phyloP scores from a whole-genome alignment of 2,797 vertebrate genomes.

The Catamblyrhynchus diadema region DNA sequence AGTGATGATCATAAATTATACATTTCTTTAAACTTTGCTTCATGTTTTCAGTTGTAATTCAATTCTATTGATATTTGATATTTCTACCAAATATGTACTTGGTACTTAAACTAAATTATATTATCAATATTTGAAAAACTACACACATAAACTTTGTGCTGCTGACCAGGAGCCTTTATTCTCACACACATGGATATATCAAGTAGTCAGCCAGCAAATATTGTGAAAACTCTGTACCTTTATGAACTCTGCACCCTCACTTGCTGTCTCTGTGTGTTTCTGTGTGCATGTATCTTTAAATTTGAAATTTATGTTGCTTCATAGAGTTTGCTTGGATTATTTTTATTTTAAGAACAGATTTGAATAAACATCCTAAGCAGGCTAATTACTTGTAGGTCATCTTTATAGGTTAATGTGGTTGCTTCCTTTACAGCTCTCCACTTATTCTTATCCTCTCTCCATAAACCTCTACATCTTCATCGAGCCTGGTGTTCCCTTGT shows the following conservation, averaged over 20 bases:
- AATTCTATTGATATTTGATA: not conserved
- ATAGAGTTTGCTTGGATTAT: not conserved
- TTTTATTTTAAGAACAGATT: not conserved
- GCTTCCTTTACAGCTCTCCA: not conserved
- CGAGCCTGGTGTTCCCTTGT: not conserved
- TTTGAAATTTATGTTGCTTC: not conserved
- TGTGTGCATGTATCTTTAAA: not conserved
- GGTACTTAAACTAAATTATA: not conserved
- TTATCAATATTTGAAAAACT: not conserved
- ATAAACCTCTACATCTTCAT: not conserved
- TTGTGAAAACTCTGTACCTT: not conserved
- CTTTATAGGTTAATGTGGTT: not conserved
- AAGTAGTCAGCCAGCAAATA: not conserved
- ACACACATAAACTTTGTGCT: not conserved
- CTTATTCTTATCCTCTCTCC: not conserved
- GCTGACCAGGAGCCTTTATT: not conserved
- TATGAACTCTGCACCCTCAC: not conserved
- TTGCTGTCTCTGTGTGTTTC: not conserved
- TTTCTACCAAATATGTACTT: not conserved
- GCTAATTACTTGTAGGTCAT: not conserved
- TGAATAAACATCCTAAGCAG: not conserved
- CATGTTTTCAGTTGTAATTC: not conserved
- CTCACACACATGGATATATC: not conserved
- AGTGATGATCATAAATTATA: not conserved
- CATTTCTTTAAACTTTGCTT: not conserved